These are phyloP conservation scores for Tetranychus cinnabarinus DNA, from an alignment of 1,140 invertebrate species.

Conservation along the genomic window DNA sequence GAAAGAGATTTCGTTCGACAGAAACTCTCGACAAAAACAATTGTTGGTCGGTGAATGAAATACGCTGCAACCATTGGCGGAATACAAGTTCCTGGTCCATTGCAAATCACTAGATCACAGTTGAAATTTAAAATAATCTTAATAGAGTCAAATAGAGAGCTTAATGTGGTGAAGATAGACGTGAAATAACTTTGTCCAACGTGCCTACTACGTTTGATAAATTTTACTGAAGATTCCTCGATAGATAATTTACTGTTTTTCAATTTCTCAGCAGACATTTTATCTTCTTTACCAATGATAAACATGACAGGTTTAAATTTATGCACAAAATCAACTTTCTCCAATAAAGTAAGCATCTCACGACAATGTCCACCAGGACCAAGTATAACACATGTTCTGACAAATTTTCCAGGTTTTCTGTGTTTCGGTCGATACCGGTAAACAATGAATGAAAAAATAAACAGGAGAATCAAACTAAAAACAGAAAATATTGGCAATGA, in stretches of 20 bases:
- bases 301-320: constrained; percentile 43
- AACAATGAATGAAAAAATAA: too few species aligned
- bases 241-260: constrained; percentile 18
- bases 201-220: constrained; percentile 39
- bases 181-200: constrained; percentile 64
- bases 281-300: constrained; percentile 50
- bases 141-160: constrained; percentile 38
- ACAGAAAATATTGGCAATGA: too few species aligned
- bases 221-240: constrained; percentile 24
- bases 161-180: constrained; percentile 48
- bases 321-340: constrained; percentile 29
- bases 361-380: constrained; percentile 48
- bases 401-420: not conserved
- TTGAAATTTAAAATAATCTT: constrained; percentile 39
- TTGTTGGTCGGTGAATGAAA: constrained; percentile 21
- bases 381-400: constrained; percentile 11
- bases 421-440: too few species aligned
- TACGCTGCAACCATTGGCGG: constrained; percentile 39
- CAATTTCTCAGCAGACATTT: constrained; percentile 40
- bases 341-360: constrained; percentile 53
- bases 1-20: constrained; percentile 73
- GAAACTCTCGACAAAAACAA: constrained; percentile 73
- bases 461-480: too few species aligned
- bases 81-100: constrained; percentile 86
- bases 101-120: constrained; percentile 55